These are phyloP conservation scores for Episyrphus balteatus DNA, from an alignment of 1,140 invertebrate genomes.

Conservation along the genomic window DNA sequence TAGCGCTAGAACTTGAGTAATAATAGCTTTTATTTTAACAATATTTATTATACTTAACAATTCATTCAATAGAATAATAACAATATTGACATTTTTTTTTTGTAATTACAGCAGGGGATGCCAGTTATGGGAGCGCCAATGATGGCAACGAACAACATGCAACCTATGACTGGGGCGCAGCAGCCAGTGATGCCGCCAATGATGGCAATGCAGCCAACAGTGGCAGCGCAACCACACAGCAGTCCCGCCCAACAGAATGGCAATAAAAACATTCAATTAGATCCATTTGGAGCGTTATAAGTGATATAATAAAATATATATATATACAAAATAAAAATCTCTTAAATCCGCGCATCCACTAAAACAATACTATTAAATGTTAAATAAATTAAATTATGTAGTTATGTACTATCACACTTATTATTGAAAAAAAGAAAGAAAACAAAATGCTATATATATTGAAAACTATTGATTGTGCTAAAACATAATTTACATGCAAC, in stretches of 20 bases:
- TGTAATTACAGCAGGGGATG: conserved; percentile 26
- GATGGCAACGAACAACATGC: conserved; percentile 18
- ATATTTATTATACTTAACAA: not conserved
- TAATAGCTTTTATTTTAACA: not conserved
- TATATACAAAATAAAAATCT: not conserved
- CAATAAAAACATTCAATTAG: conserved; percentile 30
- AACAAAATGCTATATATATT: too few species aligned
- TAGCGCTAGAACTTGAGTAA: too few species aligned
- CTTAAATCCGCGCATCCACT: too few species aligned
- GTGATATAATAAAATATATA: not conserved
- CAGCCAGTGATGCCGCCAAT: conserved; percentile 31
- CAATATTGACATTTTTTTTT: not conserved
- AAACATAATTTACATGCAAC: too few species aligned
- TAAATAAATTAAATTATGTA: too few species aligned
- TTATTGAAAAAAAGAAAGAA: too few species aligned
- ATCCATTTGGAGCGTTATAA: conserved; percentile 38
- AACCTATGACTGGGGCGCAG: conserved; percentile 35
- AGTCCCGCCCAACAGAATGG: conserved; percentile 19
- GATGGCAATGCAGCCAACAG: conserved; percentile 4
- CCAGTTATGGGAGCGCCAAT: conserved; percentile 28
- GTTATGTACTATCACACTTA: too few species aligned
- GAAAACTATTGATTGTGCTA: too few species aligned
- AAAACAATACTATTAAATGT: too few species aligned
- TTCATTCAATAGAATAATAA: not conserved
- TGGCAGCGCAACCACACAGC: conserved; percentile 14